Percentiles rank a stretch among this genome's conserved stretches.
phyloP scores from a whole-genome alignment of 2,888 invertebrate genomes.

The Prosapia bicincta region DNA sequence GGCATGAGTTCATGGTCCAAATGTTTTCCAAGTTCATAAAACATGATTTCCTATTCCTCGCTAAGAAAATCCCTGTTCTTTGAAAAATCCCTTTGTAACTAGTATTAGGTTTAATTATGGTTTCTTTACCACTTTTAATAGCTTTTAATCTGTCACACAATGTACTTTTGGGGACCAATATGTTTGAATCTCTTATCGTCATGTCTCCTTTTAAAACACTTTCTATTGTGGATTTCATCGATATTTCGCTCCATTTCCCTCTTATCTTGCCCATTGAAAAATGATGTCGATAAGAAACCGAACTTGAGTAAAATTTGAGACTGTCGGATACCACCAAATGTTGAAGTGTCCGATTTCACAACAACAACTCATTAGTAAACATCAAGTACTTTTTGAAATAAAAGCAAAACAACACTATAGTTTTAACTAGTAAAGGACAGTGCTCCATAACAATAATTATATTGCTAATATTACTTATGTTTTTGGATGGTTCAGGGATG shows the following conservation, averaged over 20 bases:
- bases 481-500: too few species aligned
- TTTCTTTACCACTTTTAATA: neutral
- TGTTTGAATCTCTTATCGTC: neutral
- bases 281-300: too few species aligned
- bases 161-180: neutral
- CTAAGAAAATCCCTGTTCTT: conserved; percentile 12
- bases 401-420: too few species aligned
- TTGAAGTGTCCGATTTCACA: too few species aligned
- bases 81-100: neutral
- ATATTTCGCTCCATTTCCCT: neutral
- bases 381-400: too few species aligned
- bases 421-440: too few species aligned
- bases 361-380: too few species aligned
- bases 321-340: too few species aligned
- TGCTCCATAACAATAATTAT: too few species aligned
- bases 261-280: neutral
- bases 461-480: too few species aligned
- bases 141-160: neutral
- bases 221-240: neutral
- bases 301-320: too few species aligned
- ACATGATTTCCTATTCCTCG: neutral
- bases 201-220: neutral
- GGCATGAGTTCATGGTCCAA: conserved; percentile 19
- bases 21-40: conserved; percentile 9
- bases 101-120: neutral